Evolutionary conservation across 1,140 invertebrate genomes (phyloP).

Genomic region (Neelides sp.): DNA sequence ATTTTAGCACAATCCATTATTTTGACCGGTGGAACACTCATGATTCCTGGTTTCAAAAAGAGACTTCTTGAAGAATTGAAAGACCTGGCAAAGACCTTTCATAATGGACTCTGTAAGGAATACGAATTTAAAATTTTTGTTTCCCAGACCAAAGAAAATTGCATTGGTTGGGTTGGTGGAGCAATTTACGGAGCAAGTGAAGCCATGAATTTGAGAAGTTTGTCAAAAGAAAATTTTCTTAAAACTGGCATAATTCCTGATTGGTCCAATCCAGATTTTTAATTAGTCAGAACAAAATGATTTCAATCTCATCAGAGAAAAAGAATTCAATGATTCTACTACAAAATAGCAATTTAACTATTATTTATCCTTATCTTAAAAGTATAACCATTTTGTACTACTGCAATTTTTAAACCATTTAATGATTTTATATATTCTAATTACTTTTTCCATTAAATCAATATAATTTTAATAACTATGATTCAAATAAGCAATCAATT

Average conservation of each 20-base stretch:
- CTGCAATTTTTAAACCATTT: no score
- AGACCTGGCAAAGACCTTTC: constrained; percentile 49
- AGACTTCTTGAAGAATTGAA: constrained; percentile 62
- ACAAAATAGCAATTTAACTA: not conserved
- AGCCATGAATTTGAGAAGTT: constrained; percentile 52
- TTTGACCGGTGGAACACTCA: constrained; percentile 67
- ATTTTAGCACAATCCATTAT: constrained; percentile 66
- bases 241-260: constrained; percentile 58
- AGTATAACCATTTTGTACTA: not conserved
- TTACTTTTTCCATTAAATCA: no score
- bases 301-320: not conserved
- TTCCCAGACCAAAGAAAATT: constrained; percentile 68
- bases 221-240: constrained; percentile 61
- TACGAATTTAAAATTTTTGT: constrained; percentile 29
- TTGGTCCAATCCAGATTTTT: constrained; percentile 63
- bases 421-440: no score
- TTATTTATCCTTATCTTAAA: not conserved
- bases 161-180: constrained; percentile 61
- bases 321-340: not conserved
- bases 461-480: no score
- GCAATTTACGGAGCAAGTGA: constrained; percentile 74
- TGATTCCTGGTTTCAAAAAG: constrained; percentile 63
- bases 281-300: constrained; percentile 28
- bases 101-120: constrained; percentile 50
- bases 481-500: no score